Evolutionary conservation across 2,888 invertebrate genomes (phyloP).

Genomic region (Ditula angustiorana): DNA sequence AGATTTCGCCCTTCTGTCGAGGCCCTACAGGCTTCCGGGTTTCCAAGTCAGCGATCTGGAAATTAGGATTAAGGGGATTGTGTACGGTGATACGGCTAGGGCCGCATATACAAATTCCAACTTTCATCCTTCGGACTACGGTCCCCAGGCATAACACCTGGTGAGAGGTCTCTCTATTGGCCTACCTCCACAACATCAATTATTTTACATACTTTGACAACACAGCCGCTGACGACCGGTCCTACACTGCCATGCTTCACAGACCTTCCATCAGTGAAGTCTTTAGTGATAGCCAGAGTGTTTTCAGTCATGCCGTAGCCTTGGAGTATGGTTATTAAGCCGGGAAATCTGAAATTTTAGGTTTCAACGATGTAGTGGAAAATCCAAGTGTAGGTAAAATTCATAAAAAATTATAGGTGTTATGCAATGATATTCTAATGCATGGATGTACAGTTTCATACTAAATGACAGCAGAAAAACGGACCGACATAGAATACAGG

Average conservation of each 20-base stretch:
- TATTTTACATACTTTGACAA: slow-evolving; percentile 50
- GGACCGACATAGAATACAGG: too few species aligned
- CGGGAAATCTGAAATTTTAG: slow-evolving; percentile 55
- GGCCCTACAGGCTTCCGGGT: slow-evolving; percentile 85
- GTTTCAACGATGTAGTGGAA: too few species aligned
- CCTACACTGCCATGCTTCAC: slow-evolving; percentile 54
- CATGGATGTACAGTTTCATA: too few species aligned
- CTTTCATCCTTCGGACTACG: too few species aligned
- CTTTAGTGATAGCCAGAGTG: slow-evolving; percentile 46
- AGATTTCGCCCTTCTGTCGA: slow-evolving; percentile 89
- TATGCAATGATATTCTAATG: too few species aligned
- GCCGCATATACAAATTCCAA: too few species aligned
- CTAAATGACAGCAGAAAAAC: too few species aligned
- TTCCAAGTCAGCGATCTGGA: slow-evolving; percentile 73
- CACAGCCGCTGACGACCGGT: slow-evolving; percentile 41
- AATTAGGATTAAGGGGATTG: background rate
- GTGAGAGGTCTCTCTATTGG: too few species aligned
- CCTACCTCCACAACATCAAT: background rate
- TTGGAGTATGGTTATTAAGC: slow-evolving; percentile 49
- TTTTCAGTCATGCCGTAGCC: slow-evolving; percentile 60
- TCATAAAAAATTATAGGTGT: too few species aligned
- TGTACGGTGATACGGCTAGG: background rate
- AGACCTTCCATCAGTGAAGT: slow-evolving; percentile 20
- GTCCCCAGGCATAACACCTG: too few species aligned
- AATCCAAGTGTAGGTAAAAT: too few species aligned